Conservation (phyloP, 2,888 invertebrate species). For the Tetramorium bicarinatum region DNA sequence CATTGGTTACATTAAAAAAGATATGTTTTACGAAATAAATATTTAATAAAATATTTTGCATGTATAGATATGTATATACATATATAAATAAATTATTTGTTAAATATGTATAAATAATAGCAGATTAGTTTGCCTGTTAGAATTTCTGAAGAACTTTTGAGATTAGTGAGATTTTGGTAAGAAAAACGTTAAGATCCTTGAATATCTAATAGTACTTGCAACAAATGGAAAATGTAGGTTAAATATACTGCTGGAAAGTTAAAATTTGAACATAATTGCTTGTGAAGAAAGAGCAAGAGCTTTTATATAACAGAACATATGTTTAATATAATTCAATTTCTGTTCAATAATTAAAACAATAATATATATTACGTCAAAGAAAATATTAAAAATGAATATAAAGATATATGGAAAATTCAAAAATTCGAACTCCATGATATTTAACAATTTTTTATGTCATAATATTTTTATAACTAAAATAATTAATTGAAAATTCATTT, state of each 20-base stretch:
- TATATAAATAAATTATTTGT: neutral
- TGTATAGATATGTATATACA: neutral
- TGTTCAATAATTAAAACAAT: conserved; percentile 11
- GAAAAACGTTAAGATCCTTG: conserved; percentile 3
- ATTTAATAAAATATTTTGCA: conserved; percentile 12
- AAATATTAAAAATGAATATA: neutral
- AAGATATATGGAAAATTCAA: neutral
- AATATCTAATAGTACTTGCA: conserved; percentile 11
- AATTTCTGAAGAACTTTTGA: neutral
- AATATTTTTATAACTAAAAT: neutral
- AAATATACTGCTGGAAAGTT: conserved; percentile 1
- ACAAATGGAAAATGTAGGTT: neutral
- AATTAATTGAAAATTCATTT: neutral
- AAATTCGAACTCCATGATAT: neutral
- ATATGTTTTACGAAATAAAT: neutral
- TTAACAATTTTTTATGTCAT: neutral
- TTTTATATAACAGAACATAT: neutral
- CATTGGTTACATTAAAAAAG: neutral
- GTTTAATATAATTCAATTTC: conserved; percentile 15
- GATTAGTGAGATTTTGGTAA: neutral
- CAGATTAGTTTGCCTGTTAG: neutral
- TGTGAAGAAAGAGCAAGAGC: neutral
- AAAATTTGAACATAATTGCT: conserved; percentile 16
- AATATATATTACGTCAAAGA: neutral
- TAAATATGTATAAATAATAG: no score